Percentiles rank a stretch among this genome's conserved stretches.
phyloP scores from a whole-genome alignment of 2,888 invertebrate genomes.

The Ligdia adustata region DNA sequence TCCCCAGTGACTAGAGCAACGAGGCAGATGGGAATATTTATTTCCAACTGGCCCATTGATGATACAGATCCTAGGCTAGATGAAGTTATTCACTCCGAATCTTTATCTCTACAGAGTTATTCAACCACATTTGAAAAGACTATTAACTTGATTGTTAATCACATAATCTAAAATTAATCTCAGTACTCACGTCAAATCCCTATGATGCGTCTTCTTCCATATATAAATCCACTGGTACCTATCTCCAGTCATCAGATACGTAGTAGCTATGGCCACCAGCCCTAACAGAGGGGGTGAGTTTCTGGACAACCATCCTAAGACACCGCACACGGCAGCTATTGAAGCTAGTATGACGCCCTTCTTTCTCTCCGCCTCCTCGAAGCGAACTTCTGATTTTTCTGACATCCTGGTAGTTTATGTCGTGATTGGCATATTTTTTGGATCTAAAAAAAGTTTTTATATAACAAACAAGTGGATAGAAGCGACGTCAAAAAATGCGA shows the following conservation, averaged over 20 bases:
- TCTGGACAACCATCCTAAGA: conserved; percentile 55
- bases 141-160: no score
- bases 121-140: no score
- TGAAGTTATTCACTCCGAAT: no score
- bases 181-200: conserved; percentile 70
- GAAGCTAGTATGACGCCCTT: conserved; percentile 55
- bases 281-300: conserved; percentile 50
- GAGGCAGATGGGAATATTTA: no score
- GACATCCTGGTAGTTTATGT: conserved; percentile 66
- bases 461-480: no score
- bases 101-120: no score
- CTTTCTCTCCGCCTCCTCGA: conserved; percentile 70
- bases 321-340: conserved; percentile 48
- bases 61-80: no score
- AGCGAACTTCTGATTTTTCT: conserved; percentile 69
- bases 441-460: neutral
- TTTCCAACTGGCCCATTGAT: no score
- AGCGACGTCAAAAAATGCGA: no score
- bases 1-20: no score
- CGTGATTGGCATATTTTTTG: conserved; percentile 41
- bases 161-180: no score
- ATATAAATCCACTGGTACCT: conserved; percentile 79
- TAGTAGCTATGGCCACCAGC: conserved; percentile 50
- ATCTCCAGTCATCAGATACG: conserved; percentile 70
- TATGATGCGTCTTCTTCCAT: conserved; percentile 67